Conservation (phyloP, 2,888 invertebrate species). For the Adelognathus sp. region DNA sequence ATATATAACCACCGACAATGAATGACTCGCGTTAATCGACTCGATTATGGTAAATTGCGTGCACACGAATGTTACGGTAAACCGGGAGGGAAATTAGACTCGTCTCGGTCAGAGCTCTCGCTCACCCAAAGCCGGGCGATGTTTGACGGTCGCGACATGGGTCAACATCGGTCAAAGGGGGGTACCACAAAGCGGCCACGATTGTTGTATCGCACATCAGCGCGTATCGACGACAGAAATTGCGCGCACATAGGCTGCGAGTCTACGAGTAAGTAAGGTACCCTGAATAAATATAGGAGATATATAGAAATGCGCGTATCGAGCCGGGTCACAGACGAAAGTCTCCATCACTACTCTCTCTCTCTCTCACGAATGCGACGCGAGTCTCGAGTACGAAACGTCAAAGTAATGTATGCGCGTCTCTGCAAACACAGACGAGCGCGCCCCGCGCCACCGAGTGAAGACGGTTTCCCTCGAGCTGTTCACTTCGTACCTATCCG, state of each 20-base stretch:
- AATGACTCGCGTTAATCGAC: conserved; percentile 49
- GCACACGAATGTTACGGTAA: no score
- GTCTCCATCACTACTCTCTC: no score
- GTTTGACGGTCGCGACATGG: conserved; percentile 69
- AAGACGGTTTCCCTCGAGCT: conserved; percentile 33
- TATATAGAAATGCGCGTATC: no score
- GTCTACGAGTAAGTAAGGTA: no score
- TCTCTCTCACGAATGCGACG: conserved; percentile 38
- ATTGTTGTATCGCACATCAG: no score
- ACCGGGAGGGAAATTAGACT: conserved; percentile 54
- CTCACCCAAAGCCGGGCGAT: conserved; percentile 72
- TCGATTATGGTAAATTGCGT: no score
- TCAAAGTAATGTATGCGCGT: conserved; percentile 70
- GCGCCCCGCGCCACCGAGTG: conserved; percentile 28
- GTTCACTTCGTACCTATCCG: no score
- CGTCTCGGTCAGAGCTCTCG: not conserved
- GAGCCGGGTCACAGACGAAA: conserved; percentile 23
- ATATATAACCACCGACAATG: conserved; percentile 18
- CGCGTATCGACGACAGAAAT: conserved; percentile 7
- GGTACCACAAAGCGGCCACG: no score
- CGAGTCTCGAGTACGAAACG: conserved; percentile 51
- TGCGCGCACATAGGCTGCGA: no score
- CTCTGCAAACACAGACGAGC: conserved; percentile 68
- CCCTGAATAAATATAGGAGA: no score
- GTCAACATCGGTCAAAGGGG: conserved; percentile 70